phyloP scores from a whole-genome alignment of 2,113 vertebrate genomes.

The Carettochelys insculpta region DNA sequence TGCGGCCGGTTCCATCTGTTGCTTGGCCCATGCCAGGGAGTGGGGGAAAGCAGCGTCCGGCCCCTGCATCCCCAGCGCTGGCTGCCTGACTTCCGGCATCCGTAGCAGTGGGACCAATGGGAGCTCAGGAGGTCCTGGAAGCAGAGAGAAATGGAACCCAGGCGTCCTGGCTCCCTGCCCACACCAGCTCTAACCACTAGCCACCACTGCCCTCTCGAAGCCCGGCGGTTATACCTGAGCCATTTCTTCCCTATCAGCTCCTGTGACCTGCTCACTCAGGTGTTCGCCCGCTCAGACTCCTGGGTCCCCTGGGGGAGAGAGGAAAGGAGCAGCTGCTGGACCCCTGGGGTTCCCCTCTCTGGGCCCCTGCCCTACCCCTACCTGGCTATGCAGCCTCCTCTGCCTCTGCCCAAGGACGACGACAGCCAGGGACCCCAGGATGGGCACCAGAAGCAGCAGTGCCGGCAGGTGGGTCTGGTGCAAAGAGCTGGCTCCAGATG shows the following conservation, averaged over 20 bases:
- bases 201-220: too few relatives aligned
- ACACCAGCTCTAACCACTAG: too few relatives aligned
- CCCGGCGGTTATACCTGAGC: background rate
- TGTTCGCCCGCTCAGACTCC: background rate
- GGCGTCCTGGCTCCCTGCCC: background rate
- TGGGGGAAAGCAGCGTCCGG: background rate
- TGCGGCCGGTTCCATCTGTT: background rate
- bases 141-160: background rate
- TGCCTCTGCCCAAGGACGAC: background rate
- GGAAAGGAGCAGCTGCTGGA: background rate
- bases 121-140: background rate
- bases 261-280: background rate
- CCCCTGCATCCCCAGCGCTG: rapidly evolving
- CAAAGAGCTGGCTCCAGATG: background rate
- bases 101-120: background rate
- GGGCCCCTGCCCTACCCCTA: background rate
- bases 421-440: background rate
- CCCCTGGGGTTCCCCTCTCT: background rate
- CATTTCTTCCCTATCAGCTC: background rate
- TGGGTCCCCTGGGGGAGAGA: background rate
- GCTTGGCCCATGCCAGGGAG: background rate
- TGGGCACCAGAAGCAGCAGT: background rate
- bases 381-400: background rate
- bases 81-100: background rate
- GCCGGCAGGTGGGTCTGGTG: background rate